Evolutionary conservation across 2,888 invertebrate genomes (phyloP).

Genomic region (Scelioninae gen. 1): DNA sequence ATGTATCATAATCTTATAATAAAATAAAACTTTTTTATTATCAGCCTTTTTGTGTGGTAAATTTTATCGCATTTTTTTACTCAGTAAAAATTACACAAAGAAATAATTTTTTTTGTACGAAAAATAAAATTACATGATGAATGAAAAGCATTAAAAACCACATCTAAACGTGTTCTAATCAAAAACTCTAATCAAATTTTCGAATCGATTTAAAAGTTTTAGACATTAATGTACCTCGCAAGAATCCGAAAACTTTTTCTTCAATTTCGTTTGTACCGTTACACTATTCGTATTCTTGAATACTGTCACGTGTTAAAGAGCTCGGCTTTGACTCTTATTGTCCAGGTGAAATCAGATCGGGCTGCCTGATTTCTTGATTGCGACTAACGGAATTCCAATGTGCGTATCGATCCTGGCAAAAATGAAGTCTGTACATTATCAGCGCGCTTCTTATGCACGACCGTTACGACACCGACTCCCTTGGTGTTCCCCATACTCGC

Average conservation of each 20-base stretch:
- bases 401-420: conserved; percentile 44
- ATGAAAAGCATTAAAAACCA: no score
- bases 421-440: conserved; percentile 46
- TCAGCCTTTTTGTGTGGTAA: no score
- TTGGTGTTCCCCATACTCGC: conserved; percentile 26
- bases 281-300: conserved; percentile 20
- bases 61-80: no score
- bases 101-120: no score
- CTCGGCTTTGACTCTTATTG: conserved; percentile 35
- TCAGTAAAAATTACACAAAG: no score
- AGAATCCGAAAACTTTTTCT: neutral
- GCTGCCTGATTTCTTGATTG: conserved; percentile 54
- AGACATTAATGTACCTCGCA: neutral
- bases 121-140: no score
- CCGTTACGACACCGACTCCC: conserved; percentile 30
- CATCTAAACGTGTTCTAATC: no score
- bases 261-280: conserved; percentile 22
- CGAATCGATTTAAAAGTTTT: neutral
- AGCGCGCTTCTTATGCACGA: conserved; percentile 31
- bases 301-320: conserved; percentile 45
- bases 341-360: conserved; percentile 58
- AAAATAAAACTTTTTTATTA: no score
- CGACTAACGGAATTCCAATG: conserved; percentile 49
- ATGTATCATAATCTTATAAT: no score
- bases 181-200: no score